Evolutionary conservation across 1,140 invertebrate species (phyloP).

Genomic region (Physella acuta): DNA sequence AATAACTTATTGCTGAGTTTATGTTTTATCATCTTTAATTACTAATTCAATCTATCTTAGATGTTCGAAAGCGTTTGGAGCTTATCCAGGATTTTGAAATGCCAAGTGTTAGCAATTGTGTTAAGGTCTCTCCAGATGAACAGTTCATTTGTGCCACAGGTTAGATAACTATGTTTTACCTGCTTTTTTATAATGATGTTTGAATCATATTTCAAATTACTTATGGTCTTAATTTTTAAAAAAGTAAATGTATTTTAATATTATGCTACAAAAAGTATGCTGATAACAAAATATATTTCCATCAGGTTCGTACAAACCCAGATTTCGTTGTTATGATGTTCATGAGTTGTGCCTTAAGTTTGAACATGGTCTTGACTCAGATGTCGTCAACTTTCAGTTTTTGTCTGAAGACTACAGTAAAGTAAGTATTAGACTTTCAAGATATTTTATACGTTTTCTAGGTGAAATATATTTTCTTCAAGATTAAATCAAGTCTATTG

Average conservation of each 20-base stretch:
- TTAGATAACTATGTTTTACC: constrained; percentile 21
- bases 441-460: no score
- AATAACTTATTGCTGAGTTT: no score
- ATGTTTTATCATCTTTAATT: no score
- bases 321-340: constrained; percentile 94
- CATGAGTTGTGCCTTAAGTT: constrained; percentile 96
- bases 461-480: no score
- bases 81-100: constrained; percentile 99
- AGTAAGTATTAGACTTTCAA: constrained; percentile 45
- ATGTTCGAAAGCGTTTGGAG: constrained; percentile 74
- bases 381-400: constrained; percentile 72
- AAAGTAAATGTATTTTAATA: constrained; percentile 2
- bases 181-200: background rate
- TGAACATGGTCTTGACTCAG: constrained; percentile 95
- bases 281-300: background rate
- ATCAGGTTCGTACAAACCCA: constrained; percentile 90
- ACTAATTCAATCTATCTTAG: no score
- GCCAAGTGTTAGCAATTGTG: constrained; percentile 86
- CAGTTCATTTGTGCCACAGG: constrained; percentile 86
- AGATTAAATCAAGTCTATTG: no score
- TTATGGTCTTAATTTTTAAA: background rate
- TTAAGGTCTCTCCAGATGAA: constrained; percentile 87
- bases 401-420: constrained; percentile 65
- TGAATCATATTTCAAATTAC: background rate
- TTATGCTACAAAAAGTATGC: constrained; percentile 14